Conservation (phyloP, 1,140 invertebrate genomes). For the Aphelenchoides avenae region DNA sequence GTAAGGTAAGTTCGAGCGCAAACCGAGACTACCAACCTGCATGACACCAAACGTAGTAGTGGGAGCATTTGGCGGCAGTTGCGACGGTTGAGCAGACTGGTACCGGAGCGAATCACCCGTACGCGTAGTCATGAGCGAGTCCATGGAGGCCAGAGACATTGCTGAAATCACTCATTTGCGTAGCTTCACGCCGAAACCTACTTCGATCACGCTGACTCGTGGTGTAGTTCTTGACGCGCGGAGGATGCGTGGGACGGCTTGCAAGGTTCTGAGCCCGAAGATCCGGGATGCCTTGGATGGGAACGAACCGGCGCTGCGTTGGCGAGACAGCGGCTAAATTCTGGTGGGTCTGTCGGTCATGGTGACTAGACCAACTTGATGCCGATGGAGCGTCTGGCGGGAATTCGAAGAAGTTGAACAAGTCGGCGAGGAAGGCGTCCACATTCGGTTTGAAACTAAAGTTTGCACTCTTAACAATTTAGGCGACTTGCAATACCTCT, state of each 20-base stretch:
- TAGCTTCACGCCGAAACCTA: no score
- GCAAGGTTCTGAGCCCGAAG: conserved; percentile 51
- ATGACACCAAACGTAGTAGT: conserved; percentile 37
- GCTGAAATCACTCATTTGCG: no score
- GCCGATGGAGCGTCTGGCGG: conserved; percentile 16
- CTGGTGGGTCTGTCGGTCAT: no score
- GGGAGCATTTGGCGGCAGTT: conserved; percentile 22
- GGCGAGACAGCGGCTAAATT: conserved; percentile 21
- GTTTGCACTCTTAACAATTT: no score
- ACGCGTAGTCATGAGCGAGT: no score
- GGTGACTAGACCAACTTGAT: no score
- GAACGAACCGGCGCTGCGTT: conserved; percentile 51
- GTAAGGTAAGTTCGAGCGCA: background rate
- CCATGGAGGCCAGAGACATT: no score
- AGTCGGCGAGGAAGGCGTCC: conserved; percentile 84
- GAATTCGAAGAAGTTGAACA: conserved; percentile 83
- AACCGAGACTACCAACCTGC: background rate
- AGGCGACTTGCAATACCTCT: no score
- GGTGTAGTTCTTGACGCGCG: no score
- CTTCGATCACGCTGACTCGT: conserved; percentile 30
- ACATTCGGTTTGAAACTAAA: conserved; percentile 88
- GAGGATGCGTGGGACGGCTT: conserved; percentile 38
- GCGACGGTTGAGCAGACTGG: no score
- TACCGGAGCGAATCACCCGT: no score
- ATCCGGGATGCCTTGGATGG: conserved; percentile 53